Base-by-base conservation (phyloP, 2,797 vertebrate species). In the Lophotriccus pileatus region DNA sequence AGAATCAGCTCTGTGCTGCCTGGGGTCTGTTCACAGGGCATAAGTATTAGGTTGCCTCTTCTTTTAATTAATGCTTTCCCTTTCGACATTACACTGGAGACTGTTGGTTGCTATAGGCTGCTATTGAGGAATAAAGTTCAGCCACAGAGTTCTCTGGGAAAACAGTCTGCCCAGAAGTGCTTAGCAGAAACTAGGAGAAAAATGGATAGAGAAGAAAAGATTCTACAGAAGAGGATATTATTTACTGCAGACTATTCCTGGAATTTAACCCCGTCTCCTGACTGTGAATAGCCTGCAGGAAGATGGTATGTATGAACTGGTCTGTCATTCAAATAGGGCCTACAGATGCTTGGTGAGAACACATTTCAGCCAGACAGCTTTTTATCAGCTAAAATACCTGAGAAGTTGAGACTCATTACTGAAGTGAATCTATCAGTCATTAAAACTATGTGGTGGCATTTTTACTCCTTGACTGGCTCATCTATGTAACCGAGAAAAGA, bases 31-130 rank as follows among this genome's bases (percentile, higher is more conserved):
- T 89, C 89, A 73, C 36, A 41, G 53, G 81, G 52, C 30, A 75
- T 58, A 79, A 69, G 74, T 82, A 69, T 72, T 84, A 69, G 50
- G n/a, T 20, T 91, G 22, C 32, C 14, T 87, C 39, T 60, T 69
- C 87, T 90, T 93, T 91, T 84, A 96, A 94, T 93, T 96, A 92
- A 88, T 90, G 22, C 41, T 91, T 94, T 87, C 39, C 62, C 62
- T 92, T 95, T 85, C 32, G 76, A 43, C 82, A 32, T 78, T 95
- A 63, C 76, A 30, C 52, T 78, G 62, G 79, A 89, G 79, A 78
- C 62, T 66, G 87, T 14, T 39, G 39, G 39, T 39, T 39, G 39
- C 39, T 39, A 14, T 14, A 39, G 39, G 39, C 39, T 39, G 39
- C 39, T 39, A 13, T 39, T 39, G 39, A 39, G 39, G 39, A 39